phyloP scores from a whole-genome alignment of 2,797 vertebrate genomes.

The Onychomys arenicola region DNA sequence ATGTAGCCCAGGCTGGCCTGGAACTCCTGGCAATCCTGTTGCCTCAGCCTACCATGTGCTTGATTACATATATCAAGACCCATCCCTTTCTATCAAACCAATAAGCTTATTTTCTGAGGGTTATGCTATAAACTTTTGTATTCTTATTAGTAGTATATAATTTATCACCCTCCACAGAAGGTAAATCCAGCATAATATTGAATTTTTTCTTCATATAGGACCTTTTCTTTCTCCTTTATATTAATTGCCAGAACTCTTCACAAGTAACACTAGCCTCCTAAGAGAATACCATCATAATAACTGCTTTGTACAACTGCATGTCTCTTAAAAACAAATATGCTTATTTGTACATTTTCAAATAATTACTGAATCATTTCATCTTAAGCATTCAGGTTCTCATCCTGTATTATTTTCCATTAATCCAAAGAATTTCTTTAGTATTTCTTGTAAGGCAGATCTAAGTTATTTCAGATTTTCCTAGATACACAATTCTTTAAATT shows the following conservation, averaged over 20 bases:
- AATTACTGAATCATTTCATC: neutral
- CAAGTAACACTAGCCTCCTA: neutral
- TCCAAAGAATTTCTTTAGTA: neutral
- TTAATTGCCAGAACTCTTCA: neutral
- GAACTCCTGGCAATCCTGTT: neutral
- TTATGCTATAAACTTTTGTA: neutral
- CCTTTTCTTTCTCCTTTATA: neutral
- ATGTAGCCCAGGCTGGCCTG: neutral
- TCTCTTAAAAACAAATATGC: neutral
- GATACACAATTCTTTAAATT: neutral
- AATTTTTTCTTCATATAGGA: neutral
- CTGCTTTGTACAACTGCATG: neutral
- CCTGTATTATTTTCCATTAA: neutral
- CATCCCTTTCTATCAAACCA: neutral
- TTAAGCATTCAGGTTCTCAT: neutral
- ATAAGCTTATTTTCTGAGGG: neutral
- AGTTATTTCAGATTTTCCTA: neutral
- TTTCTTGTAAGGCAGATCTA: neutral
- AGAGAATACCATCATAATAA: neutral
- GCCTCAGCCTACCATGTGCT: neutral
- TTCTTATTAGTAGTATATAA: neutral
- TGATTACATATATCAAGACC: neutral
- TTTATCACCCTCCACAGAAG: neutral
- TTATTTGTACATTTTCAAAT: conserved; percentile 3
- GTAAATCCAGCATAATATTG: neutral